Evolutionary conservation across 2,113 vertebrate species (phyloP), one percentile per base, ranked within the genome.

Genomic region (Suricata suricatta): DNA sequence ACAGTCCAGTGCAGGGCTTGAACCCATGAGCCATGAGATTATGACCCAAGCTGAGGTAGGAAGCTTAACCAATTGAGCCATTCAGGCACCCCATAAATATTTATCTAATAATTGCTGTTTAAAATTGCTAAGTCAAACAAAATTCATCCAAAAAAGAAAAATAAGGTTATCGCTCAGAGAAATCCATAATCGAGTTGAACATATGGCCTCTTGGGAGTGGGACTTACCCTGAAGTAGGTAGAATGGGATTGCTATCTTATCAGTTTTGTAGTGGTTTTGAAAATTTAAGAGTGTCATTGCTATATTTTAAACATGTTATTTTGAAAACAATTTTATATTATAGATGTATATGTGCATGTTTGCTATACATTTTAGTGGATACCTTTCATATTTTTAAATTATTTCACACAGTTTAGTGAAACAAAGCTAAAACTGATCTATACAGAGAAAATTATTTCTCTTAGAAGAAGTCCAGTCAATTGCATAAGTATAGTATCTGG

Each of bases 371-470:
- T 69, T 80, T 72, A 47, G 25, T 64, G 35, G 27, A 71, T 31
- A 76, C 16, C 27, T 74, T 91, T 88, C 27, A 63, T 60, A 57
- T 47, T 60, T 63, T 84, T 66, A 23, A 71, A 84, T 93, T 52
- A 74, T 72, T 44, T 91, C 33, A 84, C 23, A 84, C 7, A 64
- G 1, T 60, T 94, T 72, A 74, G 21, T 79, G 23, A 66, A 88
- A 91, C 17, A 88, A 80, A 7, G 6, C 17, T 77, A 25, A 85
- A 80, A 74, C 66, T 44, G 25, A 88, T 47, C n/a, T 74, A 7
- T 27, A 50, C 87, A 92, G 47, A 92, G 52, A 88, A 89, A 91
- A 68, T 91, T 2, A 85, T 91, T 68, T 95, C 19, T 52, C 23
- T 82, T 76, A 76, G 25, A 17, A 66, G 50, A 79, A 27, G 3